Evolutionary conservation across 2,888 invertebrate genomes (phyloP), one percentile per base, ranked within the genome.

Genomic region (Eledona agricola): DNA sequence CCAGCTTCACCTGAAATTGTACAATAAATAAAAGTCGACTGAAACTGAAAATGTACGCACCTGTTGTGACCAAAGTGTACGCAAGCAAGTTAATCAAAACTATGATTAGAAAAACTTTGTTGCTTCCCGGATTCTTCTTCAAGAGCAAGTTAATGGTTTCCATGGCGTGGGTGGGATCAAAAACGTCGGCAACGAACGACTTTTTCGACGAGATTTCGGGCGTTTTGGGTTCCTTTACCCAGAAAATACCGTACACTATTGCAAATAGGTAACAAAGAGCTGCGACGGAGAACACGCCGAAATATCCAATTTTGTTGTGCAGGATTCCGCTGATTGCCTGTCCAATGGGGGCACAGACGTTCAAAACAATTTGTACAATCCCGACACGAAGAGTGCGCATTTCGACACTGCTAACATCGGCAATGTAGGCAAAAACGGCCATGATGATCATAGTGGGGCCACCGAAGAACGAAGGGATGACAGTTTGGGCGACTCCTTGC

Each of bases 321-420:
- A 75, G 49, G 12, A 67, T 55, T 6, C 70, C 75, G 52, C 72
- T 71, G 7, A 75, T 62, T 4, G 67, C 59, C 40, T 71, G 71
- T 2, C 64, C 65, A 1, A 69, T 53, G 0, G 73, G 71, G 1
- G 59, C 53, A 23, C 63, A 65, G 19, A 69, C 54, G 23, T 69
- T 72, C 2, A 74, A 58, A 2, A 72, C 66, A 15, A 74, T 73
- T 57, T 76, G 75, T 6, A 84, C 78, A n/a, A 84, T 66, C 6
- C 85, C 86, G 29, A 85, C 78, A 63, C 85, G 76, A 32, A 85
- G 78, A 1, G 85, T 86, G 13, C 85, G 77, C 57, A 81, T 78
- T 60, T 84, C 82, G 11, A 80, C 47, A 1, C 81, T 77, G 23
- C 84, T 76, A 1, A 75, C 70, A 59, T 77, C 76, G 2, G 76